Evolutionary conservation across 2,888 invertebrate species (phyloP), one percentile per base, ranked within the genome.

Genomic region (Cryptocheilus praepositus): DNA sequence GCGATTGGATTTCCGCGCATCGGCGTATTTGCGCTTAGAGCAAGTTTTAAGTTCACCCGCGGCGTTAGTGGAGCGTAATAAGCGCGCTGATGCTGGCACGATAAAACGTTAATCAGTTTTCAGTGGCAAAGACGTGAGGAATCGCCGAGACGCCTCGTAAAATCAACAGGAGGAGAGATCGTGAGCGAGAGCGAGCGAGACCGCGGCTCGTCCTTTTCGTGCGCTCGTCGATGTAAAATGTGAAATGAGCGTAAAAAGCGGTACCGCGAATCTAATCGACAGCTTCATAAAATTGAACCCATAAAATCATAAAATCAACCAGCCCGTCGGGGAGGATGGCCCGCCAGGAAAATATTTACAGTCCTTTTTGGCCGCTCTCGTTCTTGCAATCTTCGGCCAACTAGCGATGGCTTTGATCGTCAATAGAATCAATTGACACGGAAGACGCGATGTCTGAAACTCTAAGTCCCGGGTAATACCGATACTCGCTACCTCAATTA

Each of bases 291-390:
- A 87, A 88, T 86, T 85, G 76, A 84, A 83, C 80, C 81, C 83
- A 83, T 88, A 86, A 86, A 88, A 84, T 84, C 86, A 87, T 88
- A 87, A 88, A 88, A 88, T 87, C 83, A 83, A 83, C 85, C 80
- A 83, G 78, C 80, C 73, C 68, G 71, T 74, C 70, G 73, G 69
- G 74, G 36, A 36, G 36, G 72, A 76, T 69, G 75, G 69, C 66
- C 72, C 64, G 76, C 57, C 72, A 67, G 70, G 79, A 81, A 81
- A 82, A 81, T 82, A 83, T 84, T 85, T 82, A 84, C 74, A 80
- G 71, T 75, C 80, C 73, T 72, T 79, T 77, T 75, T 76, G 68
- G 73, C 19, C 73, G 79, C 69, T 76, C 76, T 74, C 75, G 64
- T 71, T 72, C 68, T 62, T 55, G 66, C 67, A 21, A 73, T 64